Percentiles rank a stretch among this genome's conserved stretches.
Conservation (phyloP, 37 sponge, comb jelly and placozoan species). For the Amphimedon queenslandica region DNA sequence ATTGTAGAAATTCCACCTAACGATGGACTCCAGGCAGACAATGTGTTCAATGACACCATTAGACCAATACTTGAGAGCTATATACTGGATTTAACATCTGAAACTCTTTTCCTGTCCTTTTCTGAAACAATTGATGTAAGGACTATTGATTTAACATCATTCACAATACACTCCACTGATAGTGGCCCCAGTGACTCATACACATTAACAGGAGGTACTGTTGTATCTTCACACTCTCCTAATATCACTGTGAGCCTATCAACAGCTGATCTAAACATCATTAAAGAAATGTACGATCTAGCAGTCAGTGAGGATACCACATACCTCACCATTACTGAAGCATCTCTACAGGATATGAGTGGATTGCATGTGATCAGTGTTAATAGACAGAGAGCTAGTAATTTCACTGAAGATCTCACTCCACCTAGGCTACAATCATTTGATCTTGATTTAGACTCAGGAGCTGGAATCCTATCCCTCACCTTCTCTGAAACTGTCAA, state of each 20-base stretch:
- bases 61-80: conserved; percentile 48
- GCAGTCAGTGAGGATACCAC: conserved; percentile 60
- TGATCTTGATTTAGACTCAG: conserved; percentile 70
- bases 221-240: conserved; percentile 6
- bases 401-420: conserved; percentile 34
- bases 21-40: conserved; percentile 16
- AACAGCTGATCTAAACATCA: conserved; percentile 67
- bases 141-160: conserved; percentile 51
- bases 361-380: conserved; percentile 54
- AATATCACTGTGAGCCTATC: conserved; percentile 29
- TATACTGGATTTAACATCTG: conserved; percentile 57
- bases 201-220: conserved; percentile 65
- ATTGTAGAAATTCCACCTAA: conserved; percentile 21
- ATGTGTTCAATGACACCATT: conserved; percentile 40
- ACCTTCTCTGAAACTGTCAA: conserved; percentile 86
- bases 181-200: conserved; percentile 4
- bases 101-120: conserved; percentile 60
- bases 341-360: conserved; percentile 58
- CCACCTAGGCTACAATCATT: conserved; percentile 47
- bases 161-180: conserved; percentile 31
- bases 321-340: conserved; percentile 49
- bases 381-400: conserved; percentile 22
- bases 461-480: conserved; percentile 45
- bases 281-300: conserved; percentile 51
- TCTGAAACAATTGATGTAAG: conserved; percentile 74